Base-by-base conservation (phyloP, 2,888 invertebrate species). In the Hemithea aestivaria region DNA sequence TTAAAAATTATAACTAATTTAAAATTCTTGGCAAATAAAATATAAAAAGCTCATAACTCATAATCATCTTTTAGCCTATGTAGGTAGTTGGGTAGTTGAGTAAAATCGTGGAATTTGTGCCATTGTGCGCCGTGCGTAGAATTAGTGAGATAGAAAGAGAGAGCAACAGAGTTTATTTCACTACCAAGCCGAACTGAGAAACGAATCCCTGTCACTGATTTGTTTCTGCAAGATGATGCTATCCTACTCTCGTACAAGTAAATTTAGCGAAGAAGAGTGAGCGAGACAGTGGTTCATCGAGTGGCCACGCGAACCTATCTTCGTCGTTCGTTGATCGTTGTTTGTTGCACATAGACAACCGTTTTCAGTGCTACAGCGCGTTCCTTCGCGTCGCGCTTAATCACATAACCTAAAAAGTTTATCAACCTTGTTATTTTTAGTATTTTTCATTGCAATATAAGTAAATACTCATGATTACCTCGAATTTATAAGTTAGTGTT, bases 291-390 rank as follows among this genome's bases (percentile, higher is more conserved):
- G 2, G 2, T 16, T 16, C 66, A 71, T 61, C 58, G 68, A 74
- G 66, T 69, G 52, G 66, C 65, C 61, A 65, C 70, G 75, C 67
- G 66, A 61, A 70, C 72, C 65, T 66, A 66, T 68, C 55, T 62
- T 47, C 45, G 38, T 45, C 26, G 66, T 20, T 31, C 16, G 20
- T 65, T 67, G 71, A 70, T 61, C 73, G 76, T 76, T 75, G 76
- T 73, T 77, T 76, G 78, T 77, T 81, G 83, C 84, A 87, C 83
- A 83, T 79, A 84, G 82, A 78, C 82, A 82, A 82, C 79, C 78
- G 83, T 77, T 81, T 80, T 74, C 81, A 83, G 84, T 83, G 75
- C 66, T 77, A 82, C 69, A 81, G 83, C 84, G 85, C 85, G 85
- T 84, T 76, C 66, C 74, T 76, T 73, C 78, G 83, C 82, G 84